A percentile compares a stretch with the other conserved stretches of the same genome.
Evolutionary conservation across 92 coral and sea anemone species (phyloP).

Genomic region (Siderastrea radians): DNA sequence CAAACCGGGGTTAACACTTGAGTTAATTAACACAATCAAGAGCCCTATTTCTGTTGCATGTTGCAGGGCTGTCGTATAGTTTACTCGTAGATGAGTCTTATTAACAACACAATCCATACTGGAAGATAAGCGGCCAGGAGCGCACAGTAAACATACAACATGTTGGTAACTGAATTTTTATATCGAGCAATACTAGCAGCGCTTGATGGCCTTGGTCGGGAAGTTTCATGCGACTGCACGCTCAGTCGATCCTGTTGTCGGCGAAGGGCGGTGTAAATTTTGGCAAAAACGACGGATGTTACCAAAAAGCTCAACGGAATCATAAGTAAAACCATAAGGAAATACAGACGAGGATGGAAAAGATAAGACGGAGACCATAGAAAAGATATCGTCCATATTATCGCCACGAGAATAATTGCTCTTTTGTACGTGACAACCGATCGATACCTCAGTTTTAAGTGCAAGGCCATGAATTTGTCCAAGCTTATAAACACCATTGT

Average conservation of each 20-base stretch:
- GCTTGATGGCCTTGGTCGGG: neutral
- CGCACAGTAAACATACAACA: neutral
- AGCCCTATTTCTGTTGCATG: slow-evolving; percentile 13
- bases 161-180: neutral
- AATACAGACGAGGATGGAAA: neutral
- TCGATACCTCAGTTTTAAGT: neutral
- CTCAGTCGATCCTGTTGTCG: neutral
- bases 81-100: neutral
- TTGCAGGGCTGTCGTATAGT: slow-evolving; percentile 6
- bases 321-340: neutral
- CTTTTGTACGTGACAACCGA: slow-evolving; percentile 1
- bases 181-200: neutral
- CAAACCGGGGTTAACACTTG: slow-evolving; percentile 3
- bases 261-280: neutral
- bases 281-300: neutral
- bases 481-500: slow-evolving; percentile 10
- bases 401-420: neutral
- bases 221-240: neutral
- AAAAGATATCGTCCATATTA: slow-evolving; percentile 2
- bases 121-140: slow-evolving; percentile 2
- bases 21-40: neutral
- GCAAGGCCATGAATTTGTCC: slow-evolving; percentile 9
- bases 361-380: neutral
- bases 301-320: slow-evolving; percentile 7
- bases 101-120: neutral